Conservation (phyloP, 2,888 invertebrate genomes). For the Epinotia demarniana region DNA sequence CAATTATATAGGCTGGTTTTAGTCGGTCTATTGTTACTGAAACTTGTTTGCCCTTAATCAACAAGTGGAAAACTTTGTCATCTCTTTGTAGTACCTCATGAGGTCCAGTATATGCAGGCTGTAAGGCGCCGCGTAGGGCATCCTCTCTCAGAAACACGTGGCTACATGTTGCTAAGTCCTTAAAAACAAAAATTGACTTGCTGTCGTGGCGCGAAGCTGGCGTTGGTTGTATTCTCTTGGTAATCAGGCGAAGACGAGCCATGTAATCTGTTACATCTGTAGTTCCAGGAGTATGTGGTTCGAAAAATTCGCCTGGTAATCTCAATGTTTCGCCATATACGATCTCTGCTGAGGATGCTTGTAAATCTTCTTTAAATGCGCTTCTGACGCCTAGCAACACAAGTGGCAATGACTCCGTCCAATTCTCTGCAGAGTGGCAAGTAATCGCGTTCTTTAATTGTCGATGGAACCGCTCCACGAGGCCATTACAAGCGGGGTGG, state of each 20-base stretch:
- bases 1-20: conserved; percentile 50
- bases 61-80: conserved; percentile 49
- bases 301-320: conserved; percentile 51
- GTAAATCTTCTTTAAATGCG: conserved; percentile 48
- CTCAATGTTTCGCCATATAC: too few species aligned
- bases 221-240: not conserved
- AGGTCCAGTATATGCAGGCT: conserved; percentile 54
- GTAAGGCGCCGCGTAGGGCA: conserved; percentile 47
- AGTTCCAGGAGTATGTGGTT: not conserved
- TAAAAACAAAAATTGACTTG: conserved; percentile 49
- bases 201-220: conserved; percentile 47
- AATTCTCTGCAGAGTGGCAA: conserved; percentile 47
- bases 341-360: conserved; percentile 48
- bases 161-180: conserved; percentile 45
- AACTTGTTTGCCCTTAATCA: conserved; percentile 46
- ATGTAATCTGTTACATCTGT: not conserved
- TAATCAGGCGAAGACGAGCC: not conserved
- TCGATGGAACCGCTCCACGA: conserved; percentile 55
- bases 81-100: conserved; percentile 49
- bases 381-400: conserved; percentile 34
- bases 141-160: conserved; percentile 53
- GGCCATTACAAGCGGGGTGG: conserved; percentile 50
- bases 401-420: conserved; percentile 47
- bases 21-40: conserved; percentile 51
- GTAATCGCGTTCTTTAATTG: conserved; percentile 61